phyloP scores from a whole-genome alignment of 2,113 vertebrate species.

The Elaphurus davidianus region DNA sequence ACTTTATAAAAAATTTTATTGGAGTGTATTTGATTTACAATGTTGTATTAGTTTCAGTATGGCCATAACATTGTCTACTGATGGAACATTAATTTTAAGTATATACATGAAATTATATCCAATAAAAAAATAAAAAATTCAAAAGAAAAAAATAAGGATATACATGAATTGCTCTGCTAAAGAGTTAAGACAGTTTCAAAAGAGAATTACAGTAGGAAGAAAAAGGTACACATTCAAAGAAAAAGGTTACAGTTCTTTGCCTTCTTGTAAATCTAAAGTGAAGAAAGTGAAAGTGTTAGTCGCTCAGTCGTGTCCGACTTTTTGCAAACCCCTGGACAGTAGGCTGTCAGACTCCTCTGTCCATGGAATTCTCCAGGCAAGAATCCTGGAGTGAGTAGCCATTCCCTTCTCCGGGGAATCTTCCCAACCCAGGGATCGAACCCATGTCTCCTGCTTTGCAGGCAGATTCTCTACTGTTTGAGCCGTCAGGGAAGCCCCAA shows the following conservation, averaged over 20 bases:
- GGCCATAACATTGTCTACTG: background rate
- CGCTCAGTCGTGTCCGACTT: fast-evolving
- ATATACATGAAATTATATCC: background rate
- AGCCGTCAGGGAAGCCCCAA: background rate
- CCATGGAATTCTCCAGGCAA: background rate
- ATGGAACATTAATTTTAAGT: background rate
- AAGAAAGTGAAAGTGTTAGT: background rate
- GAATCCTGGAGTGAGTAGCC: background rate
- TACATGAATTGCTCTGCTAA: background rate
- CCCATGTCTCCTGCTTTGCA: background rate
- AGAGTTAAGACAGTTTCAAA: background rate
- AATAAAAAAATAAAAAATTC: background rate
- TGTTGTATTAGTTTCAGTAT: background rate
- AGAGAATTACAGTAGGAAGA: background rate
- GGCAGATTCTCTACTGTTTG: background rate
- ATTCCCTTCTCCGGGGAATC: background rate
- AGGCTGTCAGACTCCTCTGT: background rate
- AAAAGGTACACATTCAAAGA: background rate
- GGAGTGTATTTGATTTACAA: background rate
- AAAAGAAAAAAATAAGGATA: background rate
- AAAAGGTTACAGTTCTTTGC: background rate
- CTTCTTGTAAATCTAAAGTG: background rate
- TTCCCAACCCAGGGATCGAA: background rate
- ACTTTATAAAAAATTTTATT: background rate
- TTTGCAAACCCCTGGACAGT: background rate